Percentiles rank a stretch among this genome's conserved stretches.
These are phyloP conservation scores for Herpetotheres cachinnans DNA, from an alignment of 2,113 vertebrate genomes.

Conservation along the genomic window DNA sequence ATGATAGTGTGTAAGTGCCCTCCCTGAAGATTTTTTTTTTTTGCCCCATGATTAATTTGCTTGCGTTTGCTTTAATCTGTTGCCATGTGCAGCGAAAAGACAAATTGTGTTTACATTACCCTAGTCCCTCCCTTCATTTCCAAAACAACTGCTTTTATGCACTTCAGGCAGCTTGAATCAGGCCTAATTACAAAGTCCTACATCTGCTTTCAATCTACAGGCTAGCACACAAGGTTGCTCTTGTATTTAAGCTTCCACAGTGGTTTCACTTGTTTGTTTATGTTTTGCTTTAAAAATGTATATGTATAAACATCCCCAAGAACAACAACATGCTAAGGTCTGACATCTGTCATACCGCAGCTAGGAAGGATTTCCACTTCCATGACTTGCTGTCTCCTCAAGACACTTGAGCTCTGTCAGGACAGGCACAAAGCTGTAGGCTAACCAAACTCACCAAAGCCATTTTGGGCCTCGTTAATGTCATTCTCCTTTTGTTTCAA, in stretches of 20 bases:
- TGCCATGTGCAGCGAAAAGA: slow-evolving; percentile 69
- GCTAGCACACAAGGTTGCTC: slow-evolving; percentile 53
- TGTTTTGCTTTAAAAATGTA: slow-evolving; percentile 61
- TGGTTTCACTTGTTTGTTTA: slow-evolving; percentile 71
- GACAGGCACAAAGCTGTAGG: neutral
- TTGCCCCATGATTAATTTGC: slow-evolving; percentile 67
- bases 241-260: slow-evolving; percentile 40
- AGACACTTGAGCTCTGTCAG: neutral
- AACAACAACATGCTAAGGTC: slow-evolving; percentile 45
- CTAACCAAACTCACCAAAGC: neutral
- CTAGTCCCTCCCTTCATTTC: slow-evolving; percentile 59
- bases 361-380: slow-evolving; percentile 1
- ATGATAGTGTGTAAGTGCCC: slow-evolving; percentile 7
- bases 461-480: neutral
- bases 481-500: neutral
- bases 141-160: slow-evolving; percentile 73
- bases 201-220: slow-evolving; percentile 79
- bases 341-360: slow-evolving; percentile 24
- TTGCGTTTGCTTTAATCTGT: slow-evolving; percentile 68
- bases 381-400: neutral
- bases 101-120: slow-evolving; percentile 73
- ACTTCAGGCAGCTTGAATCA: slow-evolving; percentile 55
- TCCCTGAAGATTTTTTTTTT: slow-evolving; percentile 46
- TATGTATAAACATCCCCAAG: slow-evolving; percentile 59
- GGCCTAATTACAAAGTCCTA: slow-evolving; percentile 71